Conservation (phyloP, 2,888 invertebrate species). For the Acanthosoma haemorrhoidale region DNA sequence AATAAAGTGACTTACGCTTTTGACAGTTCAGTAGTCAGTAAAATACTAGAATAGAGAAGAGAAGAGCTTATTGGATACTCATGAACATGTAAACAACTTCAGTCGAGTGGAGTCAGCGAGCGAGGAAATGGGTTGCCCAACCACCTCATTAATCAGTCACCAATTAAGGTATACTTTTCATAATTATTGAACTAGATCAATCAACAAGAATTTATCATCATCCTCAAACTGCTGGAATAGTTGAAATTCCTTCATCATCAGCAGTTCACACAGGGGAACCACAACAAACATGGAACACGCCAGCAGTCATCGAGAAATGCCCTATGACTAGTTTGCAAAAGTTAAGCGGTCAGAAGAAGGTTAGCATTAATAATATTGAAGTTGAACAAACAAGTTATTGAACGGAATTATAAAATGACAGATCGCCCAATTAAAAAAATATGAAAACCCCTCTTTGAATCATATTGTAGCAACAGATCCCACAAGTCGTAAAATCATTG, state of each 20-base stretch:
- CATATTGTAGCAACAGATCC: not conserved
- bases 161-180: too few relatives aligned
- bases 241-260: slow-evolving; percentile 34
- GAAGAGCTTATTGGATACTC: too few relatives aligned
- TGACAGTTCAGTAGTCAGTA: too few relatives aligned
- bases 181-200: too few relatives aligned
- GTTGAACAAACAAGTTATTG: not conserved
- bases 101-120: too few relatives aligned
- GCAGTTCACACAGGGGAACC: slow-evolving; percentile 34
- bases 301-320: slow-evolving; percentile 34
- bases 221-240: too few relatives aligned
- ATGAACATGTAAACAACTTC: too few relatives aligned
- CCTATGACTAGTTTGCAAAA: not conserved
- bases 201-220: too few relatives aligned
- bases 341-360: not conserved
- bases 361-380: not conserved
- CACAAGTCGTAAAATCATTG: not conserved
- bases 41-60: too few relatives aligned
- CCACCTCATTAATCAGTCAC: too few relatives aligned
- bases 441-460: not conserved
- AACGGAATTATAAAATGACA: not conserved
- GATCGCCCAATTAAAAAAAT: not conserved
- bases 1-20: too few relatives aligned
- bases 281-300: slow-evolving; percentile 37
- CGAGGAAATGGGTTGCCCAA: too few relatives aligned